Base-by-base conservation (phyloP, 2,113 vertebrate genomes). In the Coreoperca whiteheadi region DNA sequence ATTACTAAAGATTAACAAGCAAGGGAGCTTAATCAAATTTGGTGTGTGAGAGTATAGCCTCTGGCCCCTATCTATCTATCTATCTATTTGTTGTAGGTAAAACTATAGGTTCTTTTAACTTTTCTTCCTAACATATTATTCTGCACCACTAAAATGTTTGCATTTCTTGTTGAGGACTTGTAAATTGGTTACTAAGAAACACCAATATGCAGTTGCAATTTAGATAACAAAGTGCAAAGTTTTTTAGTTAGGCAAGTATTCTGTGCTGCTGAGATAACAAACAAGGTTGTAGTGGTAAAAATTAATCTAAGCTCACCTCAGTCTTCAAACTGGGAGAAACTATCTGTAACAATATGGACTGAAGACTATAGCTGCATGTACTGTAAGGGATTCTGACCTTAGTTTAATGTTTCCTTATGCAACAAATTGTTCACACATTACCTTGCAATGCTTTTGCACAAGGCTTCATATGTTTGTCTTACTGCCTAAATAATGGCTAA, bases 1-100 rank as follows among this genome's bases (percentile, higher is more conserved):
- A 84, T 88, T 74, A 77, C 73, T 77, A 50, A 81, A 87, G 39
- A 87, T 83, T 81, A 83, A 77, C 80, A 79, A 54, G 79, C 74
- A 63, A 25, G 20, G 10, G 43, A 81, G 77, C 66, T 83, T 82
- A 79, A 86, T 87, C 86, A 79, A 78, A 85, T 83, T 64, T 68
- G 25, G 41, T 77, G 73, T 68, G 48, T 51, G 51, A 73, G 41
- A 67, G 41, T 85, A 20, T 41, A 80, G 83, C 60, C 54, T 68
- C 65, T 79, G 34, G 54, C 23, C 59, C 46, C 41, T 8, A 39
- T 67, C 60, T 65, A 41, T 78, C 65, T 59, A 25, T 67, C 54
- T n/a, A 64, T 63, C 20, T 23, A 18, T 37, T 6, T 2, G 10
- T 63, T 21, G n/a, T 5, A 48, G 6, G 25, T 28, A 66, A n/a